A percentile compares a stretch with the other conserved stretches of the same genome.
These are phyloP conservation scores for Trinectes maculatus DNA, from an alignment of 2,113 vertebrate species.

Conservation along the genomic window DNA sequence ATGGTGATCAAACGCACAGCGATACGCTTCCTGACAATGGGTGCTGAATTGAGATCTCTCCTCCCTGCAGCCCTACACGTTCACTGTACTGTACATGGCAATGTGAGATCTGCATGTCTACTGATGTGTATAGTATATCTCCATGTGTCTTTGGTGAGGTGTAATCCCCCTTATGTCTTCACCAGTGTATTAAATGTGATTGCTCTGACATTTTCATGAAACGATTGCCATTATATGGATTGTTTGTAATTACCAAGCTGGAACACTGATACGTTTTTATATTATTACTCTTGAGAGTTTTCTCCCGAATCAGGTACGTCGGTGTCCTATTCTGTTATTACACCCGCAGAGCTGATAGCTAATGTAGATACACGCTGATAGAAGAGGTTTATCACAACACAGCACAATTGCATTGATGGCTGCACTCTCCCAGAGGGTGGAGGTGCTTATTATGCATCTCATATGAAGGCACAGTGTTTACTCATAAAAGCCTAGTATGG, in stretches of 20 bases:
- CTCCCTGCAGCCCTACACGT: constrained; percentile 27
- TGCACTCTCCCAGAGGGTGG: constrained; percentile 69
- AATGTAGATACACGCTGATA: constrained; percentile 69
- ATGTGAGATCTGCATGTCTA: constrained; percentile 29
- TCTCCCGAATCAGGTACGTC: constrained; percentile 49
- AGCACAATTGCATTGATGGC: constrained; percentile 60
- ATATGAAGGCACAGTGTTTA: constrained; percentile 67
- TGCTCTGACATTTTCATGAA: constrained; percentile 56
- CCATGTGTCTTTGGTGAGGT: constrained; percentile 46
- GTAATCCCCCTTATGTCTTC: constrained; percentile 45
- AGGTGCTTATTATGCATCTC: constrained; percentile 76
- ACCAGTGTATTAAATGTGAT: constrained; percentile 53
- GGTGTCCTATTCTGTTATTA: constrained; percentile 69
- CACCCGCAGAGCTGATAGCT: constrained; percentile 63
- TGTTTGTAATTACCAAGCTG: constrained; percentile 58
- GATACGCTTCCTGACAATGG: constrained; percentile 9
- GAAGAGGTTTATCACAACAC: constrained; percentile 73
- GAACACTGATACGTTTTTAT: constrained; percentile 43
- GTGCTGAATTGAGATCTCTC: constrained; percentile 46
- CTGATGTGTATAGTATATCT: constrained; percentile 44
- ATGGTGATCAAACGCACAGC: constrained; percentile 31
- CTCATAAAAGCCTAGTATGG: constrained; percentile 72
- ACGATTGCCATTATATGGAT: constrained; percentile 61
- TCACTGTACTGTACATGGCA: constrained; percentile 29
- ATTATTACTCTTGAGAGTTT: constrained; percentile 65